These are phyloP conservation scores for Antheraea mylitta DNA, from an alignment of 1,140 invertebrate species.

Conservation along the genomic window DNA sequence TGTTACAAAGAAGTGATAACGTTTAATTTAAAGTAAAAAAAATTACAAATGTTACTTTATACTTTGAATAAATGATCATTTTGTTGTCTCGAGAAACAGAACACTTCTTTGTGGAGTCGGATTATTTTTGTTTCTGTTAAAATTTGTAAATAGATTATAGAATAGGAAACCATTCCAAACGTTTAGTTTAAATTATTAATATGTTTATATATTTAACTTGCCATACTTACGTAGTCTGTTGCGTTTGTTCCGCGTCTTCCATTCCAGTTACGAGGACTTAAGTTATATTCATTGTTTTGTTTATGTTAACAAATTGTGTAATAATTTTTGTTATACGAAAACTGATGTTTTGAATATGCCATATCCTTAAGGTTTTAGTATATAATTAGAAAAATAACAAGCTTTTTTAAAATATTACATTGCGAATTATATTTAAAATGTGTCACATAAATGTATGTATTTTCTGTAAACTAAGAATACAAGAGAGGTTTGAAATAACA, in stretches of 20 bases:
- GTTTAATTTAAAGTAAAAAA: background rate
- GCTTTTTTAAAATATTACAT: background rate
- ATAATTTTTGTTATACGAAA: conserved; percentile 44
- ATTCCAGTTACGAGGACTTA: conserved; percentile 47
- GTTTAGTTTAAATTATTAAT: conserved; percentile 69
- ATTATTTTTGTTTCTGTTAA: conserved; percentile 59
- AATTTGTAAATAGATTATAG: conserved; percentile 67
- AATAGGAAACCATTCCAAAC: conserved; percentile 65
- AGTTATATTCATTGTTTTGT: conserved; percentile 63
- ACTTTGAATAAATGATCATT: background rate
- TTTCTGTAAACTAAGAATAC: too few relatives aligned
- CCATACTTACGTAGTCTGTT: conserved; percentile 68
- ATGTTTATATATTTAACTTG: conserved; percentile 71
- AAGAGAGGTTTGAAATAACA: too few relatives aligned
- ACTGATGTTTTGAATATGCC: conserved; percentile 20
- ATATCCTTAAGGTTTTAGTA: background rate
- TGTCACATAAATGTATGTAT: too few relatives aligned
- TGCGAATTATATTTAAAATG: background rate
- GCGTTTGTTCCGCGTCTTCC: conserved; percentile 54
- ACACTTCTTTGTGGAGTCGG: conserved; percentile 5
- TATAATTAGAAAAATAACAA: background rate
- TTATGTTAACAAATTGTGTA: conserved; percentile 60
- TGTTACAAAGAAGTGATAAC: background rate
- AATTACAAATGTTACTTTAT: background rate
- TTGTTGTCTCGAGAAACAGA: background rate